These are phyloP conservation scores for Platorchestia sp. DNA, from an alignment of 1,140 invertebrate species.

Conservation along the genomic window DNA sequence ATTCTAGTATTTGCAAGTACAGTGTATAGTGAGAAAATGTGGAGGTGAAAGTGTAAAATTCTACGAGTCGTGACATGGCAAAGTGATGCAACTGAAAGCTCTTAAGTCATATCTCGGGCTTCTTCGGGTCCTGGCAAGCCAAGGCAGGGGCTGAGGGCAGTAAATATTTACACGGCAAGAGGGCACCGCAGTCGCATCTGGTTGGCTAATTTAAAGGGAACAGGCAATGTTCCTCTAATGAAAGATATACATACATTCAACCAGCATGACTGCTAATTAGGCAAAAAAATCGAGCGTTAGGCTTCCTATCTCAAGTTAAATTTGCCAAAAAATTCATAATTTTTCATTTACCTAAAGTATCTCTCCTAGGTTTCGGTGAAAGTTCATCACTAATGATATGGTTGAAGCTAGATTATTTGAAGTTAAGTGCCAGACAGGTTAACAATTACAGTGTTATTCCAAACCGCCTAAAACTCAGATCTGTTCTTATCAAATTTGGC, in stretches of 20 bases:
- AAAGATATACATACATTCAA: background rate
- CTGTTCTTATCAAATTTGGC: too few species aligned
- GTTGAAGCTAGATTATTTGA: background rate
- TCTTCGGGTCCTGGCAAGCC: background rate
- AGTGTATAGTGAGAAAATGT: background rate
- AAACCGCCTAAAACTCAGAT: too few species aligned
- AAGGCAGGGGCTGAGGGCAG: constrained; percentile 68
- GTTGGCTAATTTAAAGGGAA: background rate
- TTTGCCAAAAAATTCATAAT: background rate
- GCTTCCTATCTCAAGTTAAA: background rate
- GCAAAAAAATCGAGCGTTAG: background rate
- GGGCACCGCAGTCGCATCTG: constrained; percentile 59
- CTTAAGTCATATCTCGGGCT: constrained; percentile 34
- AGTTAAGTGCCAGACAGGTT: too few species aligned
- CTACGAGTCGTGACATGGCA: background rate
- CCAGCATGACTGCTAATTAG: background rate
- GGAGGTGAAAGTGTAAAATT: background rate
- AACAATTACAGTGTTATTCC: too few species aligned
- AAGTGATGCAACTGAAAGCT: background rate
- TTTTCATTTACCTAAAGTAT: background rate
- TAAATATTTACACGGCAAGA: constrained; percentile 59
- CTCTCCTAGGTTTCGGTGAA: background rate
- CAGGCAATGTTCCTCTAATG: background rate
- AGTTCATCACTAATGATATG: too few species aligned
- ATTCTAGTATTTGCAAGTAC: background rate